Percentiles rank a stretch among this genome's conserved stretches.
These are phyloP conservation scores for Rhodeus uyekii DNA, from an alignment of 2,797 vertebrate genomes.

Conservation along the genomic window DNA sequence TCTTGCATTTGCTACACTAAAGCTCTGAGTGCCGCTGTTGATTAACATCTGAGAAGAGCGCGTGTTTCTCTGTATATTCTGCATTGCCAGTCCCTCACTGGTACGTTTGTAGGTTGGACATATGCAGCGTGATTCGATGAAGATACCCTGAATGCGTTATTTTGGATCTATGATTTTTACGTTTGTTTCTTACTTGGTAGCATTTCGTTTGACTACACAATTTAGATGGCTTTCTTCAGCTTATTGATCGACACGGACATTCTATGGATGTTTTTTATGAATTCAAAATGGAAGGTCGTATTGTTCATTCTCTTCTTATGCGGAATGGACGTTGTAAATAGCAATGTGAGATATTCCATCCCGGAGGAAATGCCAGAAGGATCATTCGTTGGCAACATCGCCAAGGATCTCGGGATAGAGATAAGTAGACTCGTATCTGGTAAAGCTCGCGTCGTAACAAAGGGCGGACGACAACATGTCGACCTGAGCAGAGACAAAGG, in stretches of 20 bases:
- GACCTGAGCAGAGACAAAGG: constrained; percentile 75
- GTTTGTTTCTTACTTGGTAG: neutral
- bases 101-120: neutral
- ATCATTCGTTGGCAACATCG: constrained; percentile 72
- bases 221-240: neutral
- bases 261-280: neutral
- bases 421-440: constrained; percentile 61
- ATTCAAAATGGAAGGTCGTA: constrained; percentile 37
- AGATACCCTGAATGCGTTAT: neutral
- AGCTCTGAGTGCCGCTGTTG: constrained; percentile 52
- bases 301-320: constrained; percentile 27
- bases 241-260: neutral
- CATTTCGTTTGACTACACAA: neutral
- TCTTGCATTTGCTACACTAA: constrained; percentile 2
- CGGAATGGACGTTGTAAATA: constrained; percentile 44
- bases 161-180: neutral
- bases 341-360: constrained; percentile 69
- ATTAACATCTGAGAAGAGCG: neutral
- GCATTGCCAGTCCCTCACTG: neutral
- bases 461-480: constrained; percentile 65
- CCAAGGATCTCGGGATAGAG: constrained; percentile 71
- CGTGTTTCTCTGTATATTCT: neutral
- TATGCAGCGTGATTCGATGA: neutral
- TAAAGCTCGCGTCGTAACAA: constrained; percentile 51
- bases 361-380: constrained; percentile 72